Conservation (phyloP, 2,113 vertebrate genomes). For the Eptesicus fuscus region DNA sequence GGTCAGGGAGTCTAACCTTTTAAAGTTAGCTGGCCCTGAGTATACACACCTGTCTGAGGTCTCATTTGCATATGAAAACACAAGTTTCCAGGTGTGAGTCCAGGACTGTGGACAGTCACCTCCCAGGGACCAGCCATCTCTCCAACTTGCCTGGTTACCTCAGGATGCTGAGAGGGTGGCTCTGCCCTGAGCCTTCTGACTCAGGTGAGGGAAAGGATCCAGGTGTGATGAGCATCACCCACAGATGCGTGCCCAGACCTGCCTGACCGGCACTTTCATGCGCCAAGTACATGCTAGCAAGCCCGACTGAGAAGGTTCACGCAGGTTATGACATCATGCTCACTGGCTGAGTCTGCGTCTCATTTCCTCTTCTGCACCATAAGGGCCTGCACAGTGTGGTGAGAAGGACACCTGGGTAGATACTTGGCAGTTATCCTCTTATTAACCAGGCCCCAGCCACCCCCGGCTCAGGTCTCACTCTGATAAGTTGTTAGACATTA, state of each 20-base stretch:
- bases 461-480: background rate
- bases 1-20: background rate
- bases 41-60: background rate
- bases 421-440: background rate
- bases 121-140: background rate
- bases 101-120: background rate
- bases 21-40: background rate
- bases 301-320: background rate
- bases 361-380: background rate
- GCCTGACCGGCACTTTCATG: background rate
- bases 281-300: background rate
- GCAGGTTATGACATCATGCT: background rate
- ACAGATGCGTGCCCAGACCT: background rate
- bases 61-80: background rate
- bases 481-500: background rate
- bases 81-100: background rate
- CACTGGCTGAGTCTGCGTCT: background rate
- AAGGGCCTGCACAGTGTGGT: background rate
- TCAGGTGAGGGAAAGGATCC: background rate
- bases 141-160: background rate
- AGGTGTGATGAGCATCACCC: background rate
- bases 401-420: background rate
- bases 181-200: background rate
- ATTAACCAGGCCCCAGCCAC: background rate
- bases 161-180: background rate